Base-by-base conservation (phyloP, 2,888 invertebrate species). In the Cheilosia variabilis region DNA sequence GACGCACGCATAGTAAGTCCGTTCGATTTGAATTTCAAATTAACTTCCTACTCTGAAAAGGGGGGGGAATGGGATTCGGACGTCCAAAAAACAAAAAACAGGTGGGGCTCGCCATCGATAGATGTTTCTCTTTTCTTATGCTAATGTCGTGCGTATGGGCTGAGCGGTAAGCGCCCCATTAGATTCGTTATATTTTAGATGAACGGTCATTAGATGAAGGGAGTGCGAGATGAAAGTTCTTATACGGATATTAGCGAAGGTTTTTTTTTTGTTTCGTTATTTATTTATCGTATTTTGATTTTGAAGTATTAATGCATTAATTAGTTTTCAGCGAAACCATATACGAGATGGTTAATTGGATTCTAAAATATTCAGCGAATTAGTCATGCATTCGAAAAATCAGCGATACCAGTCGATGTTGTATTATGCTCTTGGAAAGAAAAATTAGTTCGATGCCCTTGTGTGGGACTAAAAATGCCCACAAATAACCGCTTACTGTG, bases 1-100 rank as follows among this genome's bases (percentile, higher is more conserved):
- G 55, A 47, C 52, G 37, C 50, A 50, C 57, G 68, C 31, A 57
- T 24, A 72, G 27, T 22, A 24, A 50, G 52, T 68, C 13, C 24
- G 43, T 60, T 60, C 24, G 76, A 86, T 81, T 86, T 81, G 72
- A 81, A 86, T 63, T 81, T 86, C 77, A 77, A 86, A 86, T 81
- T 0, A 62, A 86, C 77, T 86, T 86, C 86, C 86, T 86, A 71
- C 80, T 80, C 37, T 41, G 50, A 45, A 19, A 50, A 50, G 43
- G 41, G 43, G 22, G 22, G 22, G 55, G 45, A 24, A 19, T 43
- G 13, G 31, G 2, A 19, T 50, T 27, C 19, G 41, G 37, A 27
- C 22, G 47, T 55, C 3, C 9, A 9, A 34, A 62, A 34, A 62
- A 69, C 9, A 9, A 34, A 62, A 34, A 62, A 69, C 78, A 78